Evolutionary conservation across 2,888 invertebrate species (phyloP), one percentile per base, ranked within the genome.

Genomic region (Cheilosia vernalis): DNA sequence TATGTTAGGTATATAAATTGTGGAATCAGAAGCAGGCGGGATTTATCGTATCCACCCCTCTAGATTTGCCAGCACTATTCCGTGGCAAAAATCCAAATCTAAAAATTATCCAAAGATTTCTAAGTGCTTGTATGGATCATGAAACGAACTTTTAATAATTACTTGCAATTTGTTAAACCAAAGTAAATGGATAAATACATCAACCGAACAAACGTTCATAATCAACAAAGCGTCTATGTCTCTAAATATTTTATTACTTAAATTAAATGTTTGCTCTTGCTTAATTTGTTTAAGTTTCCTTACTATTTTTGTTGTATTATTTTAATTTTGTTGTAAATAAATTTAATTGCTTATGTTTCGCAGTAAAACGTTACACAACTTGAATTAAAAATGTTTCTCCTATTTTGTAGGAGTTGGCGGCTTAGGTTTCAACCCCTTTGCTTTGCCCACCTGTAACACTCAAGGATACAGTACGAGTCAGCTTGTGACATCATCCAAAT

Each of bases 371-470:
- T 19, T 24, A 17, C 13, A 21, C 4, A 53, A 44, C 17, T 42
- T 61, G 30, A 55, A 42, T 42, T 63, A 53, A 70, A 67, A 51
- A 53, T 63, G 33, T 67, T 30, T 66, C 37, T 77, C 44, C 47
- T 74, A 51, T 53, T 30, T 91, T 91, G 0, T 88, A 92, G 92
- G 92, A 90, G 96, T 98, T 95, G 95, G 96, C 89, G 95, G 97
- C 84, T 94, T 98, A 87, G 97, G 98, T 51, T 98, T 98, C 93
- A 98, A 98, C 91, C 97, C 98, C 37, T 98, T 98, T 93, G 97
- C 97, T 87, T 93, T 98, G 89, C 97, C 97, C 56, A 97, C 97
- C 63, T 97, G 97, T 93, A 97, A 95, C 90, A 95, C 96, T 53
- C 97, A 97, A 92, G 92, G 92, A 91, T 98, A 97, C 92, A 95